Conservation (phyloP, 2,888 invertebrate species). For the Caenorhabditis sp. region DNA sequence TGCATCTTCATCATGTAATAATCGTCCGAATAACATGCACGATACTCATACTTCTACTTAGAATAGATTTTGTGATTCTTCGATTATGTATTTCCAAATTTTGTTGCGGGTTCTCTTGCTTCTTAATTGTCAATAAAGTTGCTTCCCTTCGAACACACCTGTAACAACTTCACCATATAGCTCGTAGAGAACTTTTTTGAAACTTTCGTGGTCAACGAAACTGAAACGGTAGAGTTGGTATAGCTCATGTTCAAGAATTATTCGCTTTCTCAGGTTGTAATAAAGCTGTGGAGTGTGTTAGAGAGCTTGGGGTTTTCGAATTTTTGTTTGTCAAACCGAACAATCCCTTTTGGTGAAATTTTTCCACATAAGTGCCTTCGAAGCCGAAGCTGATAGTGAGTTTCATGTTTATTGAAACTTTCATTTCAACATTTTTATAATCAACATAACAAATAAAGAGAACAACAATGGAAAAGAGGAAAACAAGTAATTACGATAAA, state of each 20-base stretch:
- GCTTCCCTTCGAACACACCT: background rate
- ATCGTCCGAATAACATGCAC: slow-evolving; percentile 45
- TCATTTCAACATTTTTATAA: slow-evolving; percentile 45
- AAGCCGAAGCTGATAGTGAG: no score
- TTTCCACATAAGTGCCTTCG: no score
- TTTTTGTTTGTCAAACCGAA: no score
- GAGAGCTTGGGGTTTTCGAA: no score
- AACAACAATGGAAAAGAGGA: slow-evolving; percentile 48
- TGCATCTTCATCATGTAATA: slow-evolving; percentile 33
- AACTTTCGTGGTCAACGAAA: no score
- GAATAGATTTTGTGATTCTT: slow-evolving; percentile 21
- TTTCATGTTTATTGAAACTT: background rate
- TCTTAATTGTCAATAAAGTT: slow-evolving; percentile 26
- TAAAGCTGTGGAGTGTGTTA: no score
- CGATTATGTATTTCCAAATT: slow-evolving; percentile 29
- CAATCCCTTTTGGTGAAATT: no score
- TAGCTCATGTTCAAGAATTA: no score
- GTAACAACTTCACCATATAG: no score
- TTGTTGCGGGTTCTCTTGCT: slow-evolving; percentile 46
- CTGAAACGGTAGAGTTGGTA: no score
- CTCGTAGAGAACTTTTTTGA: no score
- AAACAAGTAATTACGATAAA: slow-evolving; percentile 56
- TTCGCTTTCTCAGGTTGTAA: no score
- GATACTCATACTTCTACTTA: slow-evolving; percentile 45
- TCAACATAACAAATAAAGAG: slow-evolving; percentile 56